A percentile compares a stretch with the other conserved stretches of the same genome.
phyloP scores from a whole-genome alignment of 2,797 vertebrate genomes.

The Girardinus metallicus region DNA sequence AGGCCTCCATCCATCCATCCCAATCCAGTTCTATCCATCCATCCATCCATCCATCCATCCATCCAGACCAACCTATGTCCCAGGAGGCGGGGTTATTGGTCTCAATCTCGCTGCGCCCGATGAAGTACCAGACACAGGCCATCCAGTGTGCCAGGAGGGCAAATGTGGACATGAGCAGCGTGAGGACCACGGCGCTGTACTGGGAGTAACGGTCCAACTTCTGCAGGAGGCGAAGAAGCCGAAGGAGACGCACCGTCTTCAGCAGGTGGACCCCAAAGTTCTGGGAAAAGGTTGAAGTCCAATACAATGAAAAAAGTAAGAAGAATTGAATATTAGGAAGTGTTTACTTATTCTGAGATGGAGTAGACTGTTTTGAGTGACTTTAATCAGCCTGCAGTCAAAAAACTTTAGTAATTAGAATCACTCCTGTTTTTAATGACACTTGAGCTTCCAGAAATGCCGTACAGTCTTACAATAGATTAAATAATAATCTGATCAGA shows the following conservation, averaged over 20 bases:
- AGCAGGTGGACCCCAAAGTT: conserved; percentile 91
- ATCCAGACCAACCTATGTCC: conserved; percentile 72
- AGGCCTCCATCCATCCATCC: background rate
- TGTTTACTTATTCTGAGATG: background rate
- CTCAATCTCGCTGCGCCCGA: conserved; percentile 91
- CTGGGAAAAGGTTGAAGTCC: conserved; percentile 56
- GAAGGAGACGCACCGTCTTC: conserved; percentile 93
- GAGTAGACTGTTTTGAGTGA: background rate
- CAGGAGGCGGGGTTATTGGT: conserved; percentile 76
- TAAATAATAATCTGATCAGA: background rate
- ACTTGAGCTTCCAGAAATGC: conserved; percentile 14
- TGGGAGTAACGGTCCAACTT: conserved; percentile 97
- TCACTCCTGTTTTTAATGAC: background rate
- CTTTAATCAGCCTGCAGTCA: conserved; percentile 1
- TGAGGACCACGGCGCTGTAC: conserved; percentile 96
- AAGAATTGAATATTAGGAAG: background rate
- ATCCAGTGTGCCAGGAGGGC: conserved; percentile 96
- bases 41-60: background rate
- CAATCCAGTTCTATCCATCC: background rate
- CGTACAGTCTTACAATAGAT: background rate
- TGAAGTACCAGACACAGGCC: conserved; percentile 97
- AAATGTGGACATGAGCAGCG: conserved; percentile 94
- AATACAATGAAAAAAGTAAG: background rate
- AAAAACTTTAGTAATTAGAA: conserved; percentile 18
- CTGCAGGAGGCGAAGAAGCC: conserved; percentile 92